Conservation (phyloP, 2,888 invertebrate species). For the Lithosia quadra region DNA sequence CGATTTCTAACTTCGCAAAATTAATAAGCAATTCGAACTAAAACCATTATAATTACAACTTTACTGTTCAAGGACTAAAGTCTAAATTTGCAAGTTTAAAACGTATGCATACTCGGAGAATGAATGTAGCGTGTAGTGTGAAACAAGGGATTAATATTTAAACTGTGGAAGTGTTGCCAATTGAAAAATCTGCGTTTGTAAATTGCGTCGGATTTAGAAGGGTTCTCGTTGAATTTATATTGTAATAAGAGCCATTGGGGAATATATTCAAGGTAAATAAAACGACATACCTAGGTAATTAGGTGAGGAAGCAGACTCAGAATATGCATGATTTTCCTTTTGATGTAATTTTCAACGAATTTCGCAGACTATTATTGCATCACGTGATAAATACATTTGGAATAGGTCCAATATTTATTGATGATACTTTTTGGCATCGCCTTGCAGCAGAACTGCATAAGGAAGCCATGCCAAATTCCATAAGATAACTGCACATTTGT, state of each 20-base stretch:
- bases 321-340: background rate
- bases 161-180: constrained; percentile 27
- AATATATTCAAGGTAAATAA: too few species aligned
- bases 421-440: constrained; percentile 43
- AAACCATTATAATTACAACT: constrained; percentile 19
- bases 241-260: too few species aligned
- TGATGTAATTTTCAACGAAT: constrained; percentile 30
- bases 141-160: constrained; percentile 40
- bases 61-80: constrained; percentile 2
- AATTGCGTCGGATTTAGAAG: constrained; percentile 16
- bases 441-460: constrained; percentile 4
- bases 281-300: too few species aligned
- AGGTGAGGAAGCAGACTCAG: too few species aligned
- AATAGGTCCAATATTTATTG: constrained; percentile 39
- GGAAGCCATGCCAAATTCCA: constrained; percentile 33
- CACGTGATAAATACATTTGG: constrained; percentile 31
- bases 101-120: constrained; percentile 16
- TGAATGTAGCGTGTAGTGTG: constrained; percentile 12
- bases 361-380: constrained; percentile 35
- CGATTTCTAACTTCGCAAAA: background rate
- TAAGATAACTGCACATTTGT: constrained; percentile 15
- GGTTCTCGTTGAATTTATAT: background rate
- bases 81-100: background rate
- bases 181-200: constrained; percentile 25
- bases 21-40: constrained; percentile 28